These are phyloP conservation scores for Argyresthia albistria DNA, from an alignment of 2,888 invertebrate genomes.

Conservation along the genomic window DNA sequence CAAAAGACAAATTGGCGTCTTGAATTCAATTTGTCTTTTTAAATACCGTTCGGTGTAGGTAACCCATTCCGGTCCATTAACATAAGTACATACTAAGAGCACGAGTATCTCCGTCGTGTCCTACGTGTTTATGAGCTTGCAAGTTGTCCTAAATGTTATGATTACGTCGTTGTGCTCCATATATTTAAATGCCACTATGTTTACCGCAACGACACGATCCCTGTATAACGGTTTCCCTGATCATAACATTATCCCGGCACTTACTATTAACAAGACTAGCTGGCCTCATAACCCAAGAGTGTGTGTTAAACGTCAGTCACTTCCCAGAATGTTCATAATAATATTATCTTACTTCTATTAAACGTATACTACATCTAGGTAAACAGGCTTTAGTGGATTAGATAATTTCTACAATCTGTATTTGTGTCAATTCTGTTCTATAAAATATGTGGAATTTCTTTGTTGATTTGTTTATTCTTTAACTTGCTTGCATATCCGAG, in stretches of 20 bases:
- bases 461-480: not conserved
- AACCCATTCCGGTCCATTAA: not conserved
- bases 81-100: not conserved
- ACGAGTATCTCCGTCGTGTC: not conserved
- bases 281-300: constrained; percentile 36
- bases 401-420: too few species aligned
- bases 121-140: not conserved
- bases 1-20: not conserved
- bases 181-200: constrained; percentile 26
- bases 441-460: not conserved
- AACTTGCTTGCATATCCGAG: constrained; percentile 1
- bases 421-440: too few species aligned
- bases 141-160: constrained; percentile 22
- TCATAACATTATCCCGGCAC: constrained; percentile 40
- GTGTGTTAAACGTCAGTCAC: constrained; percentile 38
- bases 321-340: constrained; percentile 30
- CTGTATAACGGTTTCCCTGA: constrained; percentile 32
- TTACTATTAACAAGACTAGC: constrained; percentile 22
- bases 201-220: constrained; percentile 20
- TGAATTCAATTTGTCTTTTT: too few species aligned
- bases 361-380: too few species aligned
- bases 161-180: constrained; percentile 20
- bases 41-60: too few species aligned
- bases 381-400: too few species aligned
- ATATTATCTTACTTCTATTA: not conserved